phyloP scores from a whole-genome alignment of 2,888 invertebrate species.

The Calliscelio sp. region DNA sequence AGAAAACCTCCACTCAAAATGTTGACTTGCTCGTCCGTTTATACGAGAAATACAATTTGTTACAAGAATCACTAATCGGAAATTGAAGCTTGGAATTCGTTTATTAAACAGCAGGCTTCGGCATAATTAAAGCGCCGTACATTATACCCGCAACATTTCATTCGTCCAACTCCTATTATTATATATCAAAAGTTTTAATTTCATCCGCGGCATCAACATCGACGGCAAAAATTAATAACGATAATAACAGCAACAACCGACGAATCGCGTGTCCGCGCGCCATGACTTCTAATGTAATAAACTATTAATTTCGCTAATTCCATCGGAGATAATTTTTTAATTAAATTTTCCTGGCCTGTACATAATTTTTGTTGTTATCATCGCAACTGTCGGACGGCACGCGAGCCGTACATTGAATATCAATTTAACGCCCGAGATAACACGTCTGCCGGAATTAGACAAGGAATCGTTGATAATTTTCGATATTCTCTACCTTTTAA shows the following conservation, averaged over 20 bases:
- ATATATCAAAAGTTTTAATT: conserved; percentile 21
- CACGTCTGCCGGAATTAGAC: conserved; percentile 60
- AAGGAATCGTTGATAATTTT: conserved; percentile 74
- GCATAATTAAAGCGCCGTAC: conserved; percentile 20
- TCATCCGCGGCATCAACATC: background rate
- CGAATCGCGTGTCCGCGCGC: conserved; percentile 27
- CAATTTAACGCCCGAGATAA: conserved; percentile 70
- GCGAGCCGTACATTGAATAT: conserved; percentile 68
- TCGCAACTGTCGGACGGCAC: conserved; percentile 66
- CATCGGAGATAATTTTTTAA: conserved; percentile 59
- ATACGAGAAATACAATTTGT: conserved; percentile 12
- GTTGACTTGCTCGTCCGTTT: no score
- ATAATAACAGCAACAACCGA: conserved; percentile 20
- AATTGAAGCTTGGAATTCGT: conserved; percentile 24
- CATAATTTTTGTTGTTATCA: conserved; percentile 67
- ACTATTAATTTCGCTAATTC: conserved; percentile 51
- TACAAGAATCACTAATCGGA: conserved; percentile 17
- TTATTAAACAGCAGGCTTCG: conserved; percentile 17
- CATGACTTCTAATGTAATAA: conserved; percentile 31
- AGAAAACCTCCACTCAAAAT: no score
- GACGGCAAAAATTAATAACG: conserved; percentile 28
- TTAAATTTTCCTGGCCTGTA: conserved; percentile 56
- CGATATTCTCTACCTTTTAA: conserved; percentile 81
- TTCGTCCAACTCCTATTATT: conserved; percentile 13
- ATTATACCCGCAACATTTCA: background rate